Evolutionary conservation across 2,888 invertebrate genomes (phyloP).

Genomic region (Subacronicta megacephala): DNA sequence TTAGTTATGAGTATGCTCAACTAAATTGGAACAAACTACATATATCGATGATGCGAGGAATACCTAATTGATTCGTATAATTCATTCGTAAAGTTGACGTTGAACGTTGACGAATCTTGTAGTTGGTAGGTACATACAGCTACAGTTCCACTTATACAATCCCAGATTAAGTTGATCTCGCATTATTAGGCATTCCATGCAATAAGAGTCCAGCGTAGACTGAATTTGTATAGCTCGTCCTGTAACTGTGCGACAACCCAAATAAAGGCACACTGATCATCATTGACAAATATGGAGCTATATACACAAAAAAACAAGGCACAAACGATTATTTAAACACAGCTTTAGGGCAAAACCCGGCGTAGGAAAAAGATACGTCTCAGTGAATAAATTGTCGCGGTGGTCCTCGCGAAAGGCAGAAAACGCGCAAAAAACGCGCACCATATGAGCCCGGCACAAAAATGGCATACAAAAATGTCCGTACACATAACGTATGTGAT

Average conservation of each 20-base stretch:
- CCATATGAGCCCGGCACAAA: constrained; percentile 59
- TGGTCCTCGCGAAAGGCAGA: constrained; percentile 47
- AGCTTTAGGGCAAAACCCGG: constrained; percentile 65
- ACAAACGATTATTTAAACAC: constrained; percentile 78
- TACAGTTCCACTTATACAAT: too few relatives aligned
- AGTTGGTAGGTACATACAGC: too few relatives aligned
- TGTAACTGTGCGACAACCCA: too few relatives aligned
- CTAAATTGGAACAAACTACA: too few relatives aligned
- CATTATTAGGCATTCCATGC: too few relatives aligned
- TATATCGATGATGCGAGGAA: too few relatives aligned
- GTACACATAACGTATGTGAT: constrained; percentile 45
- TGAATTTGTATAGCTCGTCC: too few relatives aligned
- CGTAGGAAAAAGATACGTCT: constrained; percentile 67
- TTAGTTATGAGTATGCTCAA: background rate
- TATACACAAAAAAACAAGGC: constrained; percentile 51
- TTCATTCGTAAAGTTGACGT: too few relatives aligned
- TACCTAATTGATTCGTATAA: too few relatives aligned
- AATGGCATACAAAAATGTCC: constrained; percentile 56
- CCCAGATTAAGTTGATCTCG: too few relatives aligned
- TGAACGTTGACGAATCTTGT: too few relatives aligned
- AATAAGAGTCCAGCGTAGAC: too few relatives aligned
- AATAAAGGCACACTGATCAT: constrained; percentile 23
- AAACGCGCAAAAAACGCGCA: constrained; percentile 50
- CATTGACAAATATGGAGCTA: constrained; percentile 35
- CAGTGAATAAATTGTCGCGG: constrained; percentile 77